Evolutionary conservation across 2,888 invertebrate genomes (phyloP).

Genomic region (Arenicola marina): DNA sequence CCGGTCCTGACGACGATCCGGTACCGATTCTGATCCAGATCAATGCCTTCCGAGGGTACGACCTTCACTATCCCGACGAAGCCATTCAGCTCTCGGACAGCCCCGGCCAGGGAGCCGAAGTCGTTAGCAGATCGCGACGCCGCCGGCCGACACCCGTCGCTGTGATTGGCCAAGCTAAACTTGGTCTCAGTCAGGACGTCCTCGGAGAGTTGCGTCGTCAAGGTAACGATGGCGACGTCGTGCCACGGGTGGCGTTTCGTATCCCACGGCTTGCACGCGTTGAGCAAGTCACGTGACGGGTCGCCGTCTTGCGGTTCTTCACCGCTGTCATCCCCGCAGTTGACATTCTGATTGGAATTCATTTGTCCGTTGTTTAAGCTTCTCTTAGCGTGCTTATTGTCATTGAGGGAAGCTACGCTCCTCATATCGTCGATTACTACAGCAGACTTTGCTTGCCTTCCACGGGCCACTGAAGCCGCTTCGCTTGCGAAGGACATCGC

Average conservation of each 20-base stretch:
- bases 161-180: constrained; percentile 16
- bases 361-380: too few species aligned
- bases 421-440: too few species aligned
- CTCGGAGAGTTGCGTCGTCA: constrained; percentile 13
- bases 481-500: too few species aligned
- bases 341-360: too few species aligned
- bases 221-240: constrained; percentile 24
- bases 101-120: constrained; percentile 17
- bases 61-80: constrained; percentile 11
- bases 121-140: constrained; percentile 7
- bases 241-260: constrained; percentile 14
- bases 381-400: too few species aligned
- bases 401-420: too few species aligned
- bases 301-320: too few species aligned
- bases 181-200: constrained; percentile 11
- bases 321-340: too few species aligned
- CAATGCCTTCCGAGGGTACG: background rate
- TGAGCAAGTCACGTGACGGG: background rate
- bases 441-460: too few species aligned
- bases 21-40: background rate
- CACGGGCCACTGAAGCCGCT: too few species aligned
- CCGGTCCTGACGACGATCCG: constrained; percentile 21
- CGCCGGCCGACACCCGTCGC: constrained; percentile 10
- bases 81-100: background rate
- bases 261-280: constrained; percentile 1